Percentiles rank a stretch among this genome's conserved stretches.
phyloP scores from a whole-genome alignment of 2,113 vertebrate genomes.

The Oreochromis tanganicae region DNA sequence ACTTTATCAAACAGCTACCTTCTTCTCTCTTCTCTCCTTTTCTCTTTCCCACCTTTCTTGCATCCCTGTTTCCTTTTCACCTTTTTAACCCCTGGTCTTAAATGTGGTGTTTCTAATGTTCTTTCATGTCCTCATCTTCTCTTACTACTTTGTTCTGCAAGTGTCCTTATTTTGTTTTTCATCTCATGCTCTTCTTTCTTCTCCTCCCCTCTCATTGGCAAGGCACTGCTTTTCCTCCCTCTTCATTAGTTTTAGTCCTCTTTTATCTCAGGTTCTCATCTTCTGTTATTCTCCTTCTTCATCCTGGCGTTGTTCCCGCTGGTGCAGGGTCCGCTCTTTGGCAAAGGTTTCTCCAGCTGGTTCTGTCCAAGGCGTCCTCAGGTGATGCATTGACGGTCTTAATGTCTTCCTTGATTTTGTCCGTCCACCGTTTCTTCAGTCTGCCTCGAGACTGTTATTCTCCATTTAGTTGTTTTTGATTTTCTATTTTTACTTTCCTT shows the following conservation, averaged over 20 bases:
- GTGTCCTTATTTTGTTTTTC: neutral
- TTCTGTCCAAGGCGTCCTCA: neutral
- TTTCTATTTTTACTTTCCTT: neutral
- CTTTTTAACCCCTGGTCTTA: neutral
- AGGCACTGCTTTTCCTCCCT: neutral
- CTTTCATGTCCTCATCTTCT: neutral
- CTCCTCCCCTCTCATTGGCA: neutral
- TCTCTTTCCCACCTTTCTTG: neutral
- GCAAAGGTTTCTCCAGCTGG: neutral
- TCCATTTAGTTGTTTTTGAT: neutral
- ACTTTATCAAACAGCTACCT: slow-evolving; percentile 26
- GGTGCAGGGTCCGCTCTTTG: neutral
- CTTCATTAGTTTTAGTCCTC: neutral
- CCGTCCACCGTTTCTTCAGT: neutral
- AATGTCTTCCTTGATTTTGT: neutral
- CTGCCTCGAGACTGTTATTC: neutral
- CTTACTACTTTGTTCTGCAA: neutral
- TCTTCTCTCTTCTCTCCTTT: neutral
- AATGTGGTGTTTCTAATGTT: neutral
- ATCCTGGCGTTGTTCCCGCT: neutral
- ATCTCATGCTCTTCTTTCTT: neutral
- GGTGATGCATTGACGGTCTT: rapidly evolving
- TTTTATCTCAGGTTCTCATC: neutral
- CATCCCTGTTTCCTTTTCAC: neutral
- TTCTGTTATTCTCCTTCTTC: neutral